These are phyloP conservation scores for Synanthedon vespiformis DNA, from an alignment of 2,888 invertebrate genomes.

Conservation along the genomic window DNA sequence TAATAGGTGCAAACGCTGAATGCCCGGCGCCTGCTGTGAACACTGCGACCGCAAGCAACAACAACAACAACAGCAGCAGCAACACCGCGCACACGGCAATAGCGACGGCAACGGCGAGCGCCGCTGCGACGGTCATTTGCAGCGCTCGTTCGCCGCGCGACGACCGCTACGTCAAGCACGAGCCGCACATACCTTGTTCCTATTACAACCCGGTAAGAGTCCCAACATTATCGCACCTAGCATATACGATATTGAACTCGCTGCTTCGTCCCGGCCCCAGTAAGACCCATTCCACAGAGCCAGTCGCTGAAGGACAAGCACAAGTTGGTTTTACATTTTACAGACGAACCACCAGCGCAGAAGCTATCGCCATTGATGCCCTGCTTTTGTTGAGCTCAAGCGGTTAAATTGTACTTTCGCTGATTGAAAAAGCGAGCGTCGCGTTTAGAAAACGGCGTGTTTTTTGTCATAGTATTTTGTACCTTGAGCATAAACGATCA, in stretches of 20 bases:
- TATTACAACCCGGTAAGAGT: conserved; percentile 12
- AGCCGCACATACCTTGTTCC: conserved; percentile 31
- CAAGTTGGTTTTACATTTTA: too few relatives aligned
- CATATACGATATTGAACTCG: conserved; percentile 3
- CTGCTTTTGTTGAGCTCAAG: too few relatives aligned
- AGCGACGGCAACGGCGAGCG: conserved; percentile 5
- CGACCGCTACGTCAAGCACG: conserved; percentile 61
- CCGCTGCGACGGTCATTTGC: conserved; percentile 41
- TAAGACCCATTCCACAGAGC: too few relatives aligned
- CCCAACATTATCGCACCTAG: conserved; percentile 17
- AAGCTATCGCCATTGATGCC: too few relatives aligned
- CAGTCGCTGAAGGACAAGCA: too few relatives aligned
- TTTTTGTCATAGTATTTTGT: too few relatives aligned
- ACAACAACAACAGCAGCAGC: conserved; percentile 2
- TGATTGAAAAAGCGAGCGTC: too few relatives aligned
- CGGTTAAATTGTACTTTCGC: too few relatives aligned
- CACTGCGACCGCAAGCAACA: conserved; percentile 1
- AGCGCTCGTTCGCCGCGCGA: conserved; percentile 53
- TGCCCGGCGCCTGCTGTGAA: conserved; percentile 9
- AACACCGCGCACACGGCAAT: conserved; percentile 6
- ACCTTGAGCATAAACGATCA: too few relatives aligned
- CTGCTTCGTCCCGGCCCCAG: neutral
- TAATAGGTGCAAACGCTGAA: neutral
- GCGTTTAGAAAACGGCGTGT: too few relatives aligned
- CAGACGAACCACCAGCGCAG: too few relatives aligned